Conservation (phyloP, 2,797 vertebrate species). For the Lacerta agilis region DNA sequence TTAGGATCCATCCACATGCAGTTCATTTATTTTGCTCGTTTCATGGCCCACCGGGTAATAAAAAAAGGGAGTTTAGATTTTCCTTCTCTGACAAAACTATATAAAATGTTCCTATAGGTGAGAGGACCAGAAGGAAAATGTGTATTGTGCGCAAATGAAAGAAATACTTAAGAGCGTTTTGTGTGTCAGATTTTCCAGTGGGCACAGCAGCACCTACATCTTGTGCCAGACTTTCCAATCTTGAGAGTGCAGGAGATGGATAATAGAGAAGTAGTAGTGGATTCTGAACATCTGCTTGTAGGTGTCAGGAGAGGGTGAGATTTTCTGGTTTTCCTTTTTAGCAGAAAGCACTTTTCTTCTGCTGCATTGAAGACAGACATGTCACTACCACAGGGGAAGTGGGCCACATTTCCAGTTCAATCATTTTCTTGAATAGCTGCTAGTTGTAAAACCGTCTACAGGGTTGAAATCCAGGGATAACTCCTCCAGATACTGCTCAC, state of each 20-base stretch:
- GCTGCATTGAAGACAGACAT: neutral
- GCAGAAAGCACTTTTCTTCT: neutral
- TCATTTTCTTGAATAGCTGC: neutral
- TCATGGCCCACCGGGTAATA: constrained; percentile 31
- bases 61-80: constrained; percentile 30
- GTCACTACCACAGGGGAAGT: neutral
- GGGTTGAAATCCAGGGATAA: neutral
- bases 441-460: neutral
- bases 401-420: neutral
- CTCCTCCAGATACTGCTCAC: neutral
- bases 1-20: constrained; percentile 6
- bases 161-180: neutral
- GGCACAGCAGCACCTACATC: neutral
- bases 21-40: constrained; percentile 43
- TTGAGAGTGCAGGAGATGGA: neutral
- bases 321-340: neutral
- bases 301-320: neutral
- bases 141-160: constrained; percentile 21
- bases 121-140: constrained; percentile 17
- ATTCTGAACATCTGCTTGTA: constrained; percentile 4
- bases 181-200: constrained; percentile 28
- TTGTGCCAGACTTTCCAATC: constrained; percentile 7
- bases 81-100: constrained; percentile 20
- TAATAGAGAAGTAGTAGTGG: neutral
- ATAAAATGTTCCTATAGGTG: constrained; percentile 1